These are phyloP conservation scores for Bostrychus sinensis DNA, from an alignment of 2,113 vertebrate genomes.

Conservation along the genomic window DNA sequence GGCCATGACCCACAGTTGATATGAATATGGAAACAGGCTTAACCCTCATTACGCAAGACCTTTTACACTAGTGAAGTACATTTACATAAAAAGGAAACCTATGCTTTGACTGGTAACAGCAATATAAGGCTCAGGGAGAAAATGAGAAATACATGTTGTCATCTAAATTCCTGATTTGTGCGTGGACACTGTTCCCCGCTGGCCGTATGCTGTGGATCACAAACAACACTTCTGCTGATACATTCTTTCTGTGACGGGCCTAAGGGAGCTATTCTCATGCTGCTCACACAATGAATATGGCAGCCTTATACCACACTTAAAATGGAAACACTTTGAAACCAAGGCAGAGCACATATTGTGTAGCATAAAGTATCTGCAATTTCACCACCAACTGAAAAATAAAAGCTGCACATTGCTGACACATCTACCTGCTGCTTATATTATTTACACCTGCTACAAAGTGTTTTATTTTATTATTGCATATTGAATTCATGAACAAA, in stretches of 20 bases:
- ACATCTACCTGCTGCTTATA: no score
- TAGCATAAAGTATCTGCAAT: slow-evolving; percentile 4
- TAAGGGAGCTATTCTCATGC: slow-evolving; percentile 10
- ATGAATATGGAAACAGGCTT: not conserved
- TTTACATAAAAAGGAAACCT: not conserved
- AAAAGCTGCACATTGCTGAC: no score
- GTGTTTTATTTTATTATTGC: no score
- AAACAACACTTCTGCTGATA: slow-evolving; percentile 29
- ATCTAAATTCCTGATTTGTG: slow-evolving; percentile 10
- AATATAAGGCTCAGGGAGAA: not conserved
- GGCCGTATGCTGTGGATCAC: slow-evolving; percentile 15
- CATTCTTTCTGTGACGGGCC: slow-evolving; percentile 17
- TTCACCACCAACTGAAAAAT: not conserved
- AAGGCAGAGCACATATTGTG: slow-evolving; percentile 7
- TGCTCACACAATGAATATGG: slow-evolving; percentile 24
- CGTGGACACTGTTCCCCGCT: not conserved
- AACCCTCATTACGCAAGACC: not conserved
- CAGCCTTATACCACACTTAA: not conserved
- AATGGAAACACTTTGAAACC: slow-evolving; percentile 15
- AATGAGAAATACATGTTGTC: slow-evolving; percentile 1
- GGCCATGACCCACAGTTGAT: not conserved
- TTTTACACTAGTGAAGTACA: not conserved
- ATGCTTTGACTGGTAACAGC: not conserved
- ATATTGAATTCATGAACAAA: no score
- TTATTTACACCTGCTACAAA: no score